These are phyloP conservation scores for Theretra japonica DNA, from an alignment of 2,888 invertebrate genomes.

Conservation along the genomic window DNA sequence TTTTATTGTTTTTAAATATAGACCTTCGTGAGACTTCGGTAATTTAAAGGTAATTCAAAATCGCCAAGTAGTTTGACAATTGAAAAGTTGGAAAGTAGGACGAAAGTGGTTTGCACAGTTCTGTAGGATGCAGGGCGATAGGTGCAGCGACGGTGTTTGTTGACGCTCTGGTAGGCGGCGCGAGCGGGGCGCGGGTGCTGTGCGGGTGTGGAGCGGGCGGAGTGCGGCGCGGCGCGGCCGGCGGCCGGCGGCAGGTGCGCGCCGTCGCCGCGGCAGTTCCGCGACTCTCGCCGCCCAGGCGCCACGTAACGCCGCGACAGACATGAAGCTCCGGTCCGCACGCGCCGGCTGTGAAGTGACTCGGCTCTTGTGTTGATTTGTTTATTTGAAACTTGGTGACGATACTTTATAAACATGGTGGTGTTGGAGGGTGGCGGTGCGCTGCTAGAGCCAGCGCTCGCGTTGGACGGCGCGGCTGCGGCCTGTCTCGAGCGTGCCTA, in stretches of 20 bases:
- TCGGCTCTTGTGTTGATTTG: conserved; percentile 60
- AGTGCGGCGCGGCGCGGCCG: conserved; percentile 56
- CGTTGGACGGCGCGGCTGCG: conserved; percentile 88
- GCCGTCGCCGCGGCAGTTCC: conserved; percentile 76
- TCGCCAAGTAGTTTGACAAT: conserved; percentile 38
- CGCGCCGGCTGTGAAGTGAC: conserved; percentile 63
- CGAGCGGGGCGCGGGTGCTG: conserved; percentile 55
- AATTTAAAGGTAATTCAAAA: neutral
- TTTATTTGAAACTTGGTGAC: conserved; percentile 55
- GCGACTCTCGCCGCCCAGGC: conserved; percentile 73
- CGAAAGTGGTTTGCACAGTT: conserved; percentile 68
- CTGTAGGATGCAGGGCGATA: conserved; percentile 71
- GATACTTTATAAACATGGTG: conserved; percentile 68
- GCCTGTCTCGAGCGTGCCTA: conserved; percentile 91
- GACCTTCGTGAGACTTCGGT: too few species aligned
- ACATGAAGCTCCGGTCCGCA: conserved; percentile 72
- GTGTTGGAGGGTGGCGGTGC: conserved; percentile 82
- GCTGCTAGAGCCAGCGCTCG: conserved; percentile 86
- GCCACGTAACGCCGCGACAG: conserved; percentile 66
- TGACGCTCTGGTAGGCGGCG: conserved; percentile 73
- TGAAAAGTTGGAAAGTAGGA: conserved; percentile 65
- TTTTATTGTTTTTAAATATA: neutral
- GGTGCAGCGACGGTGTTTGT: conserved; percentile 80
- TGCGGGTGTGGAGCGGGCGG: conserved; percentile 53
- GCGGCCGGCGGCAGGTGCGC: conserved; percentile 67